Evolutionary conservation across 1,140 invertebrate species (phyloP), one percentile per base, ranked within the genome.

Genomic region (Atta cephalotes): DNA sequence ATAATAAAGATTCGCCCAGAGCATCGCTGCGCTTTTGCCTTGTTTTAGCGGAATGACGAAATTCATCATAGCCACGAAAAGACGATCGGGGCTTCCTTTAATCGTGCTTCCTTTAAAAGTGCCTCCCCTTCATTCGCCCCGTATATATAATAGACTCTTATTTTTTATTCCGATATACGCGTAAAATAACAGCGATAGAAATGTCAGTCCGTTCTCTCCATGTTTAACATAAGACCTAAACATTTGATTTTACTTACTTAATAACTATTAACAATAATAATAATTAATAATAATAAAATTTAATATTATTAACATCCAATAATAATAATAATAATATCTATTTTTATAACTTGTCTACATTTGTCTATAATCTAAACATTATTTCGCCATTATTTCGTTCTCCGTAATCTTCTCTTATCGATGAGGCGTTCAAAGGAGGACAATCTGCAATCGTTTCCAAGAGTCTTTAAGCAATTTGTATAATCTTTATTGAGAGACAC

Each of bases 1-100:
- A 93, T 92, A 92, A 92, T 92, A 85, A 91, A 89, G 77, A 86
- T 91, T 89, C 45, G 91, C 92, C 91, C 88, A 87, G 63, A 88
- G 82, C 86, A 63, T 76, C 88, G 78, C 77, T 81, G 74, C 87
- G 74, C 89, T 89, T 92, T 92, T 87, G 92, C 90, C 91, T 92
- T 85, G 87, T 92, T 90, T 91, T 72, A 87, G 63, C 68, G 71
- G 45, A 85, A 89, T 89, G 88, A 90, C 89, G 66, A 89, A 90
- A 76, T 90, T 87, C 88, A 87, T 90, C 85, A 87, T 63, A 86
- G 18, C 88, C 71, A 78, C 85, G 88, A 87, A 87, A 74, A 39
- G 62, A 85, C 68, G 89, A 86, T 87, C 88, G 77, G 58, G 63
- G 81, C 35, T 58, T 71, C 72, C 71, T 72, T 85, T 85, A 53